Evolutionary conservation across 2,113 vertebrate genomes (phyloP), one percentile per base, ranked within the genome.

Genomic region (Grammomys dolichurus): DNA sequence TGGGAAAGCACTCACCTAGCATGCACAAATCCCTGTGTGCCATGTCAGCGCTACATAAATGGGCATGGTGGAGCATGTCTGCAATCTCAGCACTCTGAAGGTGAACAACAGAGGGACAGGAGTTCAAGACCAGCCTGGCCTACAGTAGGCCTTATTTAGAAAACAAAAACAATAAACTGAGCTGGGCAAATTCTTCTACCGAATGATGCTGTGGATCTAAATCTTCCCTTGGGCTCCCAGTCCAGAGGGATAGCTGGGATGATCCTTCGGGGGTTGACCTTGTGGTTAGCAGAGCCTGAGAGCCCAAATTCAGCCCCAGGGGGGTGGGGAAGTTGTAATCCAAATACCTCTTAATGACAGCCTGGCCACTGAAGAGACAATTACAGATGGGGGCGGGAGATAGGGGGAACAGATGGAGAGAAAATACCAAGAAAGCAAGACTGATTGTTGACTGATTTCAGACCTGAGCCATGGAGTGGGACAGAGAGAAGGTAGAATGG

Each of bases 241-340:
- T 77, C 81, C 26, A 33, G 40, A 76, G 58, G 40, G 26, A 24
- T 73, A 84, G 69, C 90, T 78, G 87, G 94, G 58, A 69, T 60
- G 46, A 40, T 90, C 78, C 78, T 16, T 1, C 4, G 60, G 48
- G 78, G 33, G 56, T 67, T 96, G 97, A 93, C 95, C 43, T 65
- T 95, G 80, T 73, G 94, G 95, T 98, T 22, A 94, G 86, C 60
- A 78, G 97, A 90, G 90, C 97, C 96, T 97, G 97, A 95, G 97
- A 97, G 90, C 60, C 67, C 73, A 95, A 76, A 81, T 82, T 82
- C 43, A 85, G 75, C 81, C 95, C 95, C 89, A 96, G 87, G 91
- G 91, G 84, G 24, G 22, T 14, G 3, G n/a, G 24, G n/a, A 0
- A n/a, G 17, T 69, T 95, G 43, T 92, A 87, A 95, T 89, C 89